These are phyloP conservation scores for Drosophila dives DNA, from an alignment of 2,888 invertebrate species.

Conservation along the genomic window DNA sequence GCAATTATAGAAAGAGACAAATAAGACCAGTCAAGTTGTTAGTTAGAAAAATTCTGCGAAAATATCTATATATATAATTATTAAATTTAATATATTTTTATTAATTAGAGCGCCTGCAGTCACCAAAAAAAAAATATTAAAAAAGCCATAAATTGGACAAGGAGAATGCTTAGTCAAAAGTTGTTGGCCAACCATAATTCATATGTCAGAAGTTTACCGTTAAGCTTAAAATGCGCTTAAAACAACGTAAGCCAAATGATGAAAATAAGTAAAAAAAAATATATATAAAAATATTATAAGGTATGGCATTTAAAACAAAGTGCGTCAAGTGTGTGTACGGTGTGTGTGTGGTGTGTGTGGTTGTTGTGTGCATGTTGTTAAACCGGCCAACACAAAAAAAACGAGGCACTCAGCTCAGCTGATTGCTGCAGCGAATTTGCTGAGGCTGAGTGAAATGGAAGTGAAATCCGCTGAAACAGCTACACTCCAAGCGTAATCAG, in stretches of 20 bases:
- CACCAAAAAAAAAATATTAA: neutral
- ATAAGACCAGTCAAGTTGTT: neutral
- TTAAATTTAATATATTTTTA: neutral
- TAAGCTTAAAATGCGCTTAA: slow-evolving; percentile 80
- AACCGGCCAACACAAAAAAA: slow-evolving; percentile 26
- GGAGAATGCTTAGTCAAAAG: slow-evolving; percentile 20
- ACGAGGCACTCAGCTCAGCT: slow-evolving; percentile 53
- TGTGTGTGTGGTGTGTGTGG: slow-evolving; percentile 16
- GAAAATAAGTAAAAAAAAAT: slow-evolving; percentile 16
- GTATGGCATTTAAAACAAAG: slow-evolving; percentile 66
- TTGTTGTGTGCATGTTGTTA: slow-evolving; percentile 23
- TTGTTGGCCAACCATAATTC: slow-evolving; percentile 65
- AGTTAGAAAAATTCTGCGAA: neutral
- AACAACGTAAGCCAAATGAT: slow-evolving; percentile 41
- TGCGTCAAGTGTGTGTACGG: slow-evolving; percentile 30
- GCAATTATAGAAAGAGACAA: neutral
- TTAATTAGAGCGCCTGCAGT: neutral
- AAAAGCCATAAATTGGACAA: slow-evolving; percentile 15
- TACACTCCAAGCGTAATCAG: neutral
- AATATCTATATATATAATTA: neutral
- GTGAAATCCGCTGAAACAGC: slow-evolving; percentile 18
- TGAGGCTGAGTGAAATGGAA: slow-evolving; percentile 59
- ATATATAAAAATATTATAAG: slow-evolving; percentile 11
- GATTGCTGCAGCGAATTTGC: slow-evolving; percentile 63
- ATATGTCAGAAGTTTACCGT: slow-evolving; percentile 66